Base-by-base conservation (phyloP, 2,888 invertebrate genomes). In the Drosophila subsilvestris region DNA sequence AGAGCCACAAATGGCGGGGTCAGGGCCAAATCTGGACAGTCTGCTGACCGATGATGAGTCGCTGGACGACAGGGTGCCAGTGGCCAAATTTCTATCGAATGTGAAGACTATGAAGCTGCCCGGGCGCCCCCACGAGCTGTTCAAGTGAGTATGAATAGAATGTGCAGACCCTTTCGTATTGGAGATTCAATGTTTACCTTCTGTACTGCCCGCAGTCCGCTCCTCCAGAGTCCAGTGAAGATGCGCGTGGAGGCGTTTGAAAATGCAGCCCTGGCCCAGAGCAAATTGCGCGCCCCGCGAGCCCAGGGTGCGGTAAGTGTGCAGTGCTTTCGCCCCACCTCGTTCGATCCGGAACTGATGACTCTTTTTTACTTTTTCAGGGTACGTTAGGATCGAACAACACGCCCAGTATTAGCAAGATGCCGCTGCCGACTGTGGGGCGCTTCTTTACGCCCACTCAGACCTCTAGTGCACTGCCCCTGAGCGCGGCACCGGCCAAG, bases 201-300 rank as follows among this genome's bases (percentile, higher is more conserved):
- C 18, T 93, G 17, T n/a, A 1, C 18, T 32, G 93, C 92, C 7
- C 12, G 0, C 72, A 94, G 94, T 91, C 94, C 94, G 2, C 94
- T 93, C 67, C 92, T 93, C 7, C 93, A 93, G 68, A 94, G 94
- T 75, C 93, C 94, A 0, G 93, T 94, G 5, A 94, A 94, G 83
- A 93, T 94, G 80, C 93, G 94, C 44, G 94, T 95, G 0, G 93
- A 94, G 76, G 94, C 94, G 0, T 95, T 94, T 74, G 94, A 95
- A 76, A 92, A 93, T 74, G 91, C 86, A 3, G 91, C 91, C 1
- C 79, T 74, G 25, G 80, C 84, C 1, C 74, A 80, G 0, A 73
- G 63, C 9, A 78, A 55, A 66, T 56, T 77, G 49, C 87, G 90
- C 2, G 65, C 86, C 14, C 89, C 87, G 59, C 85, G 84, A n/a